Evolutionary conservation across 2,113 vertebrate genomes (phyloP).

Genomic region (Lutjanus erythropterus): DNA sequence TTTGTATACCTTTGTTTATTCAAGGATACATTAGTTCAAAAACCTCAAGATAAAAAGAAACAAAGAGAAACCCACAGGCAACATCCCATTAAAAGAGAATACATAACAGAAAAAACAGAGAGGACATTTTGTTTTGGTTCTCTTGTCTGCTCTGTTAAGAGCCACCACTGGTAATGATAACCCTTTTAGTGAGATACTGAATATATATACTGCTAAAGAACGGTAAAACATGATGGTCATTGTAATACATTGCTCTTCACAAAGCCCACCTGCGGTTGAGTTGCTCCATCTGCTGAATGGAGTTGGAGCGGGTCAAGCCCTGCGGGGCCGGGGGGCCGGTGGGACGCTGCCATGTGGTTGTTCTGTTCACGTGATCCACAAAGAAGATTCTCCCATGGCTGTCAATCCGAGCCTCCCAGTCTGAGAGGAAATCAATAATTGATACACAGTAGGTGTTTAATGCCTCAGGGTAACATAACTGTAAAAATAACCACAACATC

Average conservation of each 20-base stretch:
- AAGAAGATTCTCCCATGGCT: constrained; percentile 99
- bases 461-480: not conserved
- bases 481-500: no score
- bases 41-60: not conserved
- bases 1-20: constrained; percentile 10
- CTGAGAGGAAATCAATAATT: constrained; percentile 74
- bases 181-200: not conserved
- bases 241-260: not conserved
- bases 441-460: constrained; percentile 31
- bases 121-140: not conserved
- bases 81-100: not conserved
- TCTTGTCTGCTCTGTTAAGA: not conserved
- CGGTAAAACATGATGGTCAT: not conserved
- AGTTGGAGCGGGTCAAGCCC: constrained; percentile 96
- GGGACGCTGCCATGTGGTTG: constrained; percentile 97
- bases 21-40: not conserved
- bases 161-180: not conserved
- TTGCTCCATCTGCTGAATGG: constrained; percentile 99
- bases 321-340: constrained; percentile 95
- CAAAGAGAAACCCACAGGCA: constrained; percentile 11
- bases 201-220: not conserved
- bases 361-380: constrained; percentile 98
- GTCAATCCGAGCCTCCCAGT: constrained; percentile 99
- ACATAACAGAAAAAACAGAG: not conserved
- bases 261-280: constrained; percentile 92